These are phyloP conservation scores for Leptodactylus fallax DNA, from an alignment of 2,797 vertebrate species.

Conservation along the genomic window DNA sequence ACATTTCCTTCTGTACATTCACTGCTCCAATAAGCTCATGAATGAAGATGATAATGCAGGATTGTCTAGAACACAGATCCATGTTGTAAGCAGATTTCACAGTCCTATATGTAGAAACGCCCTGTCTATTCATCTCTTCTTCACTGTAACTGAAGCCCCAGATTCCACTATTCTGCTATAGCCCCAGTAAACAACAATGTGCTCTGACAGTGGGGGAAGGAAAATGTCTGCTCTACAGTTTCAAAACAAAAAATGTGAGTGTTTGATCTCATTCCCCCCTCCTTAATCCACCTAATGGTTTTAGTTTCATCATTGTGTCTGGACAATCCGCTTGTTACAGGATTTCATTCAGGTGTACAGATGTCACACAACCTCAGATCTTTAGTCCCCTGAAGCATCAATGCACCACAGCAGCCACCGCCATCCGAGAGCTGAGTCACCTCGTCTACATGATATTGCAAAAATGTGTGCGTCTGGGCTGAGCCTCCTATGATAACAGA, in stretches of 20 bases:
- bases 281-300: constrained; percentile 21
- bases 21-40: background rate
- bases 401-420: background rate
- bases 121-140: background rate
- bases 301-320: background rate
- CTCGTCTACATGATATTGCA: background rate
- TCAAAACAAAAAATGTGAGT: too few relatives aligned
- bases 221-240: background rate
- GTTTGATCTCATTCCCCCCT: background rate
- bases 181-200: background rate
- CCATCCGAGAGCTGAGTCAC: constrained; percentile 2
- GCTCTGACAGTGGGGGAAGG: background rate
- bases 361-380: background rate
- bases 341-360: constrained; percentile 16
- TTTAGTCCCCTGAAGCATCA: background rate
- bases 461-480: background rate
- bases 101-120: background rate
- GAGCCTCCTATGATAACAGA: background rate
- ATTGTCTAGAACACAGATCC: background rate
- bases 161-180: background rate
- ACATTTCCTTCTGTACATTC: background rate
- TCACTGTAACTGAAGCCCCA: background rate
- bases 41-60: background rate
- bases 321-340: background rate
- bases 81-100: background rate